phyloP scores from a whole-genome alignment of 2,113 vertebrate genomes.

The Orcinus orca region DNA sequence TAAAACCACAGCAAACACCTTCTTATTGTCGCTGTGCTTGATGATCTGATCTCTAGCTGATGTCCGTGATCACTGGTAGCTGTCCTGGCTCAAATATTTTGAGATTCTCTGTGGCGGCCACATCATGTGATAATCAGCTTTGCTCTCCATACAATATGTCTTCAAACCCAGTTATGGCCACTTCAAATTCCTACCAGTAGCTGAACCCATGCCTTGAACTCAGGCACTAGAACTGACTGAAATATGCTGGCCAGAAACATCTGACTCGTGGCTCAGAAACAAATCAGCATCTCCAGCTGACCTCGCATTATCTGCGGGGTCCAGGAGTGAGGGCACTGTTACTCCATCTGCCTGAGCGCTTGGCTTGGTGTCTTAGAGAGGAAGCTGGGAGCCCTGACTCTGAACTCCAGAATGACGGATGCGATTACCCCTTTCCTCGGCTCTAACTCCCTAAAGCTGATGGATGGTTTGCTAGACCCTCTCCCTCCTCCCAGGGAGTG shows the following conservation, averaged over 20 bases:
- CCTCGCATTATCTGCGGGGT: neutral
- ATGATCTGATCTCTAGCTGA: neutral
- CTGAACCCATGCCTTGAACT: neutral
- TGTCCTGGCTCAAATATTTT: neutral
- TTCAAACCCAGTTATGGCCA: neutral
- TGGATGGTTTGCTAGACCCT: neutral
- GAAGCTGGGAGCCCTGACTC: neutral
- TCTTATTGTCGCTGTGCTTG: neutral
- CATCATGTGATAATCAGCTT: neutral
- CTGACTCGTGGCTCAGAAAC: neutral
- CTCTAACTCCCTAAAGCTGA: neutral
- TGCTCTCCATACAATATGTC: neutral
- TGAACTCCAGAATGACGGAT: fast-evolving
- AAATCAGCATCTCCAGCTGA: neutral
- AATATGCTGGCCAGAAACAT: neutral
- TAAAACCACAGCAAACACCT: neutral
- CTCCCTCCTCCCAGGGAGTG: too few species aligned
- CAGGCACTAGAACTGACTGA: neutral
- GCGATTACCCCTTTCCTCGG: neutral
- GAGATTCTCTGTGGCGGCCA: neutral
- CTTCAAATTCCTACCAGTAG: neutral
- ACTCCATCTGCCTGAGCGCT: fast-evolving
- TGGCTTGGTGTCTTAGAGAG: neutral
- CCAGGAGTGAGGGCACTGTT: fast-evolving
- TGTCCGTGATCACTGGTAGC: neutral